phyloP scores from a whole-genome alignment of 2,888 invertebrate species.

The Troilus luridus region DNA sequence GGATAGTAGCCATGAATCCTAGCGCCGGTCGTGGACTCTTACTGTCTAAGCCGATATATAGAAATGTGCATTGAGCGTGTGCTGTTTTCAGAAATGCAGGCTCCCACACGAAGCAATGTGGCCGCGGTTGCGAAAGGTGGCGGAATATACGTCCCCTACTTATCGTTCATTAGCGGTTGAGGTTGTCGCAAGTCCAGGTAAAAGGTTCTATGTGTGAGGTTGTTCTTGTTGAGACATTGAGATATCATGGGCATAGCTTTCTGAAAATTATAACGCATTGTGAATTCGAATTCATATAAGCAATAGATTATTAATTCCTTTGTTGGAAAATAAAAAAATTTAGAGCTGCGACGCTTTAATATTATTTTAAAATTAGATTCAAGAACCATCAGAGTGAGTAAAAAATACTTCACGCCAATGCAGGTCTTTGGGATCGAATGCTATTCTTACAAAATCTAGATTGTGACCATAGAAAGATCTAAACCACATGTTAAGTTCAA shows the following conservation, averaged over 20 bases:
- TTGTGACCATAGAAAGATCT: no score
- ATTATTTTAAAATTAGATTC: no score
- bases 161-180: not conserved
- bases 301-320: not conserved
- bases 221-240: not conserved
- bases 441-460: no score
- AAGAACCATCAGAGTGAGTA: no score
- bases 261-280: not conserved
- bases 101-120: not conserved
- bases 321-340: not conserved
- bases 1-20: not conserved
- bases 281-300: not conserved
- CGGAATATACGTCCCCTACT: not conserved
- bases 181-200: slow-evolving; percentile 5
- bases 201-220: not conserved
- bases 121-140: not conserved
- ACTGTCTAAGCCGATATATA: slow-evolving; percentile 33
- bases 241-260: not conserved
- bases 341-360: no score
- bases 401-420: no score
- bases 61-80: slow-evolving; percentile 15
- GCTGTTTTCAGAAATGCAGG: not conserved
- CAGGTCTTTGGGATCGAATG: no score
- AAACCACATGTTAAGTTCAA: no score
- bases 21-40: not conserved